These are phyloP conservation scores for Caenorhabditis sinica DNA, from an alignment of 2,888 invertebrate species.

Conservation along the genomic window DNA sequence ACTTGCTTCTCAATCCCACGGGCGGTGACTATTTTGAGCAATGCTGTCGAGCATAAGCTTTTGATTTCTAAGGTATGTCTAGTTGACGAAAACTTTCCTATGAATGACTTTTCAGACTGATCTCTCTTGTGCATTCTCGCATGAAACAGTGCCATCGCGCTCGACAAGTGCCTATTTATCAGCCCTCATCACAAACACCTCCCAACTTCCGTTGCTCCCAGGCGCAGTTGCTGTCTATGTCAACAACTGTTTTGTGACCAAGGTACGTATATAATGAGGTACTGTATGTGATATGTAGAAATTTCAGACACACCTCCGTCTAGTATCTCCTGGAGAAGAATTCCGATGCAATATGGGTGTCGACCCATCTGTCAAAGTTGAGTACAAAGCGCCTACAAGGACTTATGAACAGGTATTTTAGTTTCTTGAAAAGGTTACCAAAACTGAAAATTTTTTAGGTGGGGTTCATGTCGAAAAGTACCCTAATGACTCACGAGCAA, in stretches of 20 bases:
- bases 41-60: conserved; percentile 84
- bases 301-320: conserved; percentile 81
- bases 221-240: conserved; percentile 85
- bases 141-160: conserved; percentile 84
- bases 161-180: conserved; percentile 84
- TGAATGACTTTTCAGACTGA: conserved; percentile 82
- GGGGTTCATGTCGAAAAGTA: conserved; percentile 84
- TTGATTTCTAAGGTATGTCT: conserved; percentile 69
- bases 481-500: conserved; percentile 82
- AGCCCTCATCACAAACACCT: conserved; percentile 84
- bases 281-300: neutral
- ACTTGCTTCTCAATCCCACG: conserved; percentile 84
- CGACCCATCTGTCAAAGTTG: conserved; percentile 84
- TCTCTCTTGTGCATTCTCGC: conserved; percentile 84
- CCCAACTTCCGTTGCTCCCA: conserved; percentile 84
- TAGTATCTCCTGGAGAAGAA: conserved; percentile 84
- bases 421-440: neutral
- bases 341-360: conserved; percentile 85
- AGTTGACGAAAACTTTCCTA: neutral
- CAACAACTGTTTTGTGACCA: conserved; percentile 85
- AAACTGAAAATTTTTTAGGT: conserved; percentile 70
- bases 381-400: conserved; percentile 84
- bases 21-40: conserved; percentile 83
- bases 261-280: conserved; percentile 66
- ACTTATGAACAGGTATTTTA: conserved; percentile 79